phyloP scores from a whole-genome alignment of 1,140 invertebrate species.

The Drosophila seguyi region DNA sequence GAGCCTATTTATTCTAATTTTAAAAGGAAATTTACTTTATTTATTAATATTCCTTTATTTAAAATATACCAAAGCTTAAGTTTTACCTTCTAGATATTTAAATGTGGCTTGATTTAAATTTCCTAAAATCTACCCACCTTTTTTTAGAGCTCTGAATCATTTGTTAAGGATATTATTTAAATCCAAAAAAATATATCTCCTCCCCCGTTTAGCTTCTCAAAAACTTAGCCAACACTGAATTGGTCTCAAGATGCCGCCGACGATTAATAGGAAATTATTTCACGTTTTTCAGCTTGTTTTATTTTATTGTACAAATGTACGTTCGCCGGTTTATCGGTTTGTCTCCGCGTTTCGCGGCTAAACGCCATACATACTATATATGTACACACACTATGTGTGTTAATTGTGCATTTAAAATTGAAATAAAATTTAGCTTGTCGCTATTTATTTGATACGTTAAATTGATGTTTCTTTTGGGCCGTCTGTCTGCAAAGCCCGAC shows the following conservation, averaged over 20 bases:
- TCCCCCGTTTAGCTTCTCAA: not conserved
- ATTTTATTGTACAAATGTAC: conserved; percentile 40
- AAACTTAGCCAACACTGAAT: conserved; percentile 17
- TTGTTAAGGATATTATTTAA: not conserved
- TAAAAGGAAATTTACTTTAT: too few relatives aligned
- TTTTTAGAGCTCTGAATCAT: not conserved
- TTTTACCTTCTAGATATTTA: not conserved
- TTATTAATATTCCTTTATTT: too few relatives aligned
- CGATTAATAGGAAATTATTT: conserved; percentile 70
- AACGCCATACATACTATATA: conserved; percentile 14
- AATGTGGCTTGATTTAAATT: not conserved
- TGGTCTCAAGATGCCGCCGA: conserved; percentile 26
- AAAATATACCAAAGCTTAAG: too few relatives aligned
- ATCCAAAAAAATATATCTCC: not conserved
- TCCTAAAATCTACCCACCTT: not conserved
- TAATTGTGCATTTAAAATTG: conserved; percentile 77
- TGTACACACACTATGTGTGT: conserved; percentile 47
- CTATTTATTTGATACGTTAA: conserved; percentile 52
- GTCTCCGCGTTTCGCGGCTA: conserved; percentile 16
- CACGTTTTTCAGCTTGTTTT: conserved; percentile 56
- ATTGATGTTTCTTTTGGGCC: conserved; percentile 43
- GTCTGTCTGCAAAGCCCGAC: conserved; percentile 19
- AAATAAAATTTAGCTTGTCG: conserved; percentile 72
- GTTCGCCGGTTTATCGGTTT: conserved; percentile 14
- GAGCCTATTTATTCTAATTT: not conserved